Conservation (phyloP, 2,113 vertebrate genomes). For the Eptesicus fuscus region DNA sequence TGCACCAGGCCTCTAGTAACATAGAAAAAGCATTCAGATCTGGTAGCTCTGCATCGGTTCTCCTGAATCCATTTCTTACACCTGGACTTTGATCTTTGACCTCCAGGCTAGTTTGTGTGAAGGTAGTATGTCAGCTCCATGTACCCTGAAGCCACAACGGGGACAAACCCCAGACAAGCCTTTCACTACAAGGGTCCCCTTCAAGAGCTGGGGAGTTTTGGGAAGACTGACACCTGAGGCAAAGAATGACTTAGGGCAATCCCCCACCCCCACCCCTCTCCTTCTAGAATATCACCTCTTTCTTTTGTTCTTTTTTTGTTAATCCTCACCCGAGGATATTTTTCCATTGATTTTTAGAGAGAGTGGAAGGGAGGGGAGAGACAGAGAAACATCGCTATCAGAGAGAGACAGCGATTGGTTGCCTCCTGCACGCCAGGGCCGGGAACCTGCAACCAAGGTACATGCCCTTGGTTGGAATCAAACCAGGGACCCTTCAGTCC, state of each 20-base stretch:
- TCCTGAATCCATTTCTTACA: not conserved
- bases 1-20: too few relatives aligned
- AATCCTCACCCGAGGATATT: too few relatives aligned
- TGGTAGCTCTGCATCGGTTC: not conserved
- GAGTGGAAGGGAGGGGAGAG: not conserved
- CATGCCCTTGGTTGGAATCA: too few relatives aligned
- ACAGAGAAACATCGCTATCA: too few relatives aligned
- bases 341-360: not conserved
- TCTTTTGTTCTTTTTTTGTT: not conserved
- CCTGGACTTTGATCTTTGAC: not conserved
- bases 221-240: not conserved
- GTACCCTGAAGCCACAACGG: accelerated
- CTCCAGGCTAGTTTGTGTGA: accelerated
- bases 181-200: not conserved
- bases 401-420: not conserved
- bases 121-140: not conserved
- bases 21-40: not conserved
- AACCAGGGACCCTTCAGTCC: too few relatives aligned
- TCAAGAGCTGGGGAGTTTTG: not conserved
- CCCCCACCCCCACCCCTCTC: not conserved
- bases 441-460: too few relatives aligned
- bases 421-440: not conserved
- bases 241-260: not conserved
- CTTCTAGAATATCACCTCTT: not conserved
- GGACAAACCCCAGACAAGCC: not conserved